These are phyloP conservation scores for Drosophila cardini DNA, from an alignment of 1,140 invertebrate species.

Conservation along the genomic window DNA sequence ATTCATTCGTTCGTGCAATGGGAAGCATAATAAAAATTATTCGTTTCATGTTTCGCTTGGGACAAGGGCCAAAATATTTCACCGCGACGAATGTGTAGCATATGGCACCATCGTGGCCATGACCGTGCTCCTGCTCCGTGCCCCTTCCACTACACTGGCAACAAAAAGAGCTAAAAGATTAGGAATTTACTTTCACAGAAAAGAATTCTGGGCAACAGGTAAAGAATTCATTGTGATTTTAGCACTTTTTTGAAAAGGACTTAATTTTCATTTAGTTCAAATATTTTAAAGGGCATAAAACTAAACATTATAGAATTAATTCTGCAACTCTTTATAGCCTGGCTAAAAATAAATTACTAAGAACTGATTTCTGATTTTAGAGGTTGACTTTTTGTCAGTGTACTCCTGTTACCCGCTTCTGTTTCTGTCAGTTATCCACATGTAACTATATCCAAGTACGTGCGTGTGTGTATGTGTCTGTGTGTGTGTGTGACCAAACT, in stretches of 20 bases:
- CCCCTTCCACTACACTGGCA: neutral
- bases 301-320: no score
- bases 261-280: no score
- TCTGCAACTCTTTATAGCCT: no score
- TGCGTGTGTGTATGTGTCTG: conserved; percentile 17
- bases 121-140: conserved; percentile 37
- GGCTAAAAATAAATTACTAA: no score
- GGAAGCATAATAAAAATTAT: conserved; percentile 78
- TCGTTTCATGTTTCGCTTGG: conserved; percentile 75
- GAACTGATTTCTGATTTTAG: no score
- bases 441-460: conserved; percentile 29
- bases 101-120: conserved; percentile 66
- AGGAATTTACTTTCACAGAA: no score
- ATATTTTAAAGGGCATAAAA: no score
- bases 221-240: no score
- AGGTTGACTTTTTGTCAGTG: no score
- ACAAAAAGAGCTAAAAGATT: no score
- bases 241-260: no score
- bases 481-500: conserved; percentile 25
- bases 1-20: conserved; percentile 64
- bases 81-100: conserved; percentile 64
- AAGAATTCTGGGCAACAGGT: no score
- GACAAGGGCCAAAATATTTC: conserved; percentile 70
- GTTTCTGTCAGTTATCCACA: conserved; percentile 10
- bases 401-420: neutral